Base-by-base conservation (phyloP, 1,140 invertebrate species). In the Ridgeia piscesae region DNA sequence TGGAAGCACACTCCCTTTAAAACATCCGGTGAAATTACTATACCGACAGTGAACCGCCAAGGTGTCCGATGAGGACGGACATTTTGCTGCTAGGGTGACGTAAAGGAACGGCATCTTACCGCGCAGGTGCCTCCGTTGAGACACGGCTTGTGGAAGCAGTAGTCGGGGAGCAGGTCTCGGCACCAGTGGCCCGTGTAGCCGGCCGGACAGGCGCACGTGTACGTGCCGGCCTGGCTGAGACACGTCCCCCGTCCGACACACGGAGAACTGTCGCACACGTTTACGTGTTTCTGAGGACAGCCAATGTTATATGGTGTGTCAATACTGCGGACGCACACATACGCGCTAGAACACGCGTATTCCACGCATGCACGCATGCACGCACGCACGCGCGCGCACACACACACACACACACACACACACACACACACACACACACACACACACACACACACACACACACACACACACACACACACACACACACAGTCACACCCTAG, bases 161-260 rank as follows among this genome's bases (percentile, higher is more conserved):
- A 90, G 34, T 34, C 34, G 31, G 89, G 34, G 11, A 77, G 58
- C 27, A 77, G 58, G 14, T 77, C 17, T 17, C 17, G 4, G 31
- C 89, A 90, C 17, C 21, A 21, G 34, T 21, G 31, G n/a, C 89
- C 34, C 34, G 34, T 90, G 91, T 35, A 93, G 31, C 91, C 88
- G 27, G 88, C 11, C 4, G 27, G 77, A 58, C 92, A 93, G 33
- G 35, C 27, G 48, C 92, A 93, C 35, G 33, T 34, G 31, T 90
- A 90, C 35, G 14, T 4, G 9, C 89, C 89, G 89, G 34, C 89
- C 17, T 90, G 89, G n/a, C 17, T 17, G 35, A 90, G 17, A n/a
- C 89, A 90, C 34, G 89, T 31, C 34, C 34, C 89, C 11, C n/a
- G 34, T 6, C 35, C n/a, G 14, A 14, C 35, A 27, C 89, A 90